Evolutionary conservation across 2,888 invertebrate genomes (phyloP).

Genomic region (Camponotus fellah): DNA sequence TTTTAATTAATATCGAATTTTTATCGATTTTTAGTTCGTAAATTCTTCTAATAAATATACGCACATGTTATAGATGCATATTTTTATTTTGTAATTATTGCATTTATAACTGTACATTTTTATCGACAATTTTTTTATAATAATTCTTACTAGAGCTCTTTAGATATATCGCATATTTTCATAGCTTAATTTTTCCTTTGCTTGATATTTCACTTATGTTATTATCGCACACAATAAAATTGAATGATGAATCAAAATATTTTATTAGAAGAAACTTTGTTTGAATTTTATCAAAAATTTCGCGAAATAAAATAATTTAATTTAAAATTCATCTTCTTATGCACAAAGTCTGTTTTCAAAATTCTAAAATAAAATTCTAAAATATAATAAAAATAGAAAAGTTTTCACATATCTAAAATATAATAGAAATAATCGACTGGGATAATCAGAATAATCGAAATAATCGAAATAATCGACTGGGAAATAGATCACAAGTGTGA

Average conservation of each 20-base stretch:
- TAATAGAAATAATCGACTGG: too few species aligned
- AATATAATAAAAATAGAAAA: too few species aligned
- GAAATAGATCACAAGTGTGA: slow-evolving; percentile 17
- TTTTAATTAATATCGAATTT: background rate
- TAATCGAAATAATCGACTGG: background rate
- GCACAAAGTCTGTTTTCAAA: background rate
- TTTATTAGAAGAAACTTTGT: background rate
- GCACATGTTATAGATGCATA: background rate
- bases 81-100: background rate
- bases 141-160: background rate
- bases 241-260: background rate
- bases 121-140: background rate
- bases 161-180: background rate
- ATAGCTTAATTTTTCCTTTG: background rate
- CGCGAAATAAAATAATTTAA: background rate
- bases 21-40: background rate
- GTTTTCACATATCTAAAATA: too few species aligned
- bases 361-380: too few species aligned
- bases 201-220: background rate
- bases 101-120: background rate
- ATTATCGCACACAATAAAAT: background rate
- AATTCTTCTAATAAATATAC: background rate
- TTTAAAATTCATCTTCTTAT: background rate
- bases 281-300: background rate
- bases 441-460: too few species aligned